Evolutionary conservation across 2,113 vertebrate genomes (phyloP).

Genomic region (crab-eating macaque (Macaca fascicularis)): T2T-MFA8v1.1 NC_088384.1:114646001-114646500

Average conservation of each 20-base stretch:
- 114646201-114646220: neutral
- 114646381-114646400: neutral
- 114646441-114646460: neutral
- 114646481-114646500: neutral
- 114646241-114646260: neutral
- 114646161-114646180: neutral
- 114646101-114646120: neutral
- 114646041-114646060: slow-evolving; percentile 56
- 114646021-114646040: neutral
- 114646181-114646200: neutral
- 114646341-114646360: accelerated
- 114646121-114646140: neutral
- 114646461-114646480: neutral
- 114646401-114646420: neutral
- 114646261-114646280: neutral
- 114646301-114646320: too few species aligned
- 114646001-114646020: neutral
- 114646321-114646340: neutral
- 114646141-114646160: neutral
- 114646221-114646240: neutral
- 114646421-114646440: neutral
- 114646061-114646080: slow-evolving; percentile 51
- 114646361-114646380: neutral
- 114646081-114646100: slow-evolving; percentile 42
- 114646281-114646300: neutral